Evolutionary conservation across 2,113 vertebrate genomes (phyloP).

Genomic region (Embiotoca jacksoni): DNA sequence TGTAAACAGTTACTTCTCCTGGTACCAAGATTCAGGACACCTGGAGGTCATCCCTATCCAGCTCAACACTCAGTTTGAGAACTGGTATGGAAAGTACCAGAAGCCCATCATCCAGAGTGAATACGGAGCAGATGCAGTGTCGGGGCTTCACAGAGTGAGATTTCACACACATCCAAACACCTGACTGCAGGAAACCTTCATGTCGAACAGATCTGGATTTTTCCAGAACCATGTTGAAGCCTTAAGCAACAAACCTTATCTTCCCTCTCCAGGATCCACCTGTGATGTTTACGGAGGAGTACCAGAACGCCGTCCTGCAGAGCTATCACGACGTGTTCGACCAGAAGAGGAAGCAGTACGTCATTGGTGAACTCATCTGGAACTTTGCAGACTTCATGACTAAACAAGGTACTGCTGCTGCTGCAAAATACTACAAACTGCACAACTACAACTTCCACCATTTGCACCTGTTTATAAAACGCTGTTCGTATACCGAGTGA

Average conservation of each 20-base stretch:
- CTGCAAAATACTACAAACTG: constrained; percentile 8
- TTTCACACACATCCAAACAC: background rate
- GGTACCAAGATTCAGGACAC: constrained; percentile 94
- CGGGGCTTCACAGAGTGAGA: constrained; percentile 90
- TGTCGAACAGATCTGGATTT: too few relatives aligned
- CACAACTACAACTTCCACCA: background rate
- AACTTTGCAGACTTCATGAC: constrained; percentile 99
- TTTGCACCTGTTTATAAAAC: background rate
- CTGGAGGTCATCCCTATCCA: constrained; percentile 92
- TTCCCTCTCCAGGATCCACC: constrained; percentile 89
- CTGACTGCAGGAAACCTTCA: background rate
- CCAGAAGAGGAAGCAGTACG: constrained; percentile 90
- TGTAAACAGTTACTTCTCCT: constrained; percentile 96
- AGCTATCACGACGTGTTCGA: constrained; percentile 91
- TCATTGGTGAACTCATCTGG: constrained; percentile 97
- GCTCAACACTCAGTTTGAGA: constrained; percentile 90
- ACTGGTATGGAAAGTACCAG: constrained; percentile 89
- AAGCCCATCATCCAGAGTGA: constrained; percentile 98
- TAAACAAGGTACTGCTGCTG: constrained; percentile 83
- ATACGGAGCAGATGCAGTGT: constrained; percentile 91
- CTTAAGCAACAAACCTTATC: background rate
- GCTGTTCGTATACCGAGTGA: too few relatives aligned
- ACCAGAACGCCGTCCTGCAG: constrained; percentile 88
- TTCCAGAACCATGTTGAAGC: too few relatives aligned
- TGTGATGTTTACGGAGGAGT: constrained; percentile 96